Evolutionary conservation across 2,113 vertebrate genomes (phyloP).

Genomic region (Dolichallabes microphthalmus): DNA sequence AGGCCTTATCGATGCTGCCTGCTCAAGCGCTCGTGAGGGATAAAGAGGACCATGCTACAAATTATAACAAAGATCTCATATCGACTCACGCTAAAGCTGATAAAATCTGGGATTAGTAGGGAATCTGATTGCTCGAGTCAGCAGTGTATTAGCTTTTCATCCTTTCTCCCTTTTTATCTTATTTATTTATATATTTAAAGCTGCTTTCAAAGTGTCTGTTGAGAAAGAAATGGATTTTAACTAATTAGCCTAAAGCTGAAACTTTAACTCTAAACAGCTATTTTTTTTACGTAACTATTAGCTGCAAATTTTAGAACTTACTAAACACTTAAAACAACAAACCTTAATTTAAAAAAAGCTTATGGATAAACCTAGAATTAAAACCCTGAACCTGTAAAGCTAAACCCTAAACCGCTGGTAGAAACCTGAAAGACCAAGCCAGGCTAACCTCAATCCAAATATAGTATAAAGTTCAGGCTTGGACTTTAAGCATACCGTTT

Average conservation of each 20-base stretch:
- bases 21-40: not conserved
- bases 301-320: not conserved
- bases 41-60: constrained; percentile 26
- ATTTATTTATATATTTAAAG: not conserved
- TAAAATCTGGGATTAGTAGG: constrained; percentile 39
- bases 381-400: not conserved
- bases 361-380: not conserved
- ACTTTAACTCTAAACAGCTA: not conserved
- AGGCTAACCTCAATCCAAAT: not conserved
- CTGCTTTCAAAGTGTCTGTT: not conserved
- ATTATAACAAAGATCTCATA: constrained; percentile 48
- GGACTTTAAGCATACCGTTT: not conserved
- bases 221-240: not conserved
- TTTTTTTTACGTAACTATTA: not conserved
- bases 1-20: constrained; percentile 36
- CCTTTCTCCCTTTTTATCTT: not conserved
- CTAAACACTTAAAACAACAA: not conserved
- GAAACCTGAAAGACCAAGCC: not conserved
- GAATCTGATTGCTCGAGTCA: constrained; percentile 29
- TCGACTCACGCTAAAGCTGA: constrained; percentile 43
- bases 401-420: not conserved
- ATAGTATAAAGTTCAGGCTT: too few species aligned
- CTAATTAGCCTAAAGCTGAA: not conserved
- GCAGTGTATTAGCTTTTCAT: constrained; percentile 7
- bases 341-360: not conserved